phyloP scores from a whole-genome alignment of 2,113 vertebrate genomes.

The Oreotragus oreotragus region DNA sequence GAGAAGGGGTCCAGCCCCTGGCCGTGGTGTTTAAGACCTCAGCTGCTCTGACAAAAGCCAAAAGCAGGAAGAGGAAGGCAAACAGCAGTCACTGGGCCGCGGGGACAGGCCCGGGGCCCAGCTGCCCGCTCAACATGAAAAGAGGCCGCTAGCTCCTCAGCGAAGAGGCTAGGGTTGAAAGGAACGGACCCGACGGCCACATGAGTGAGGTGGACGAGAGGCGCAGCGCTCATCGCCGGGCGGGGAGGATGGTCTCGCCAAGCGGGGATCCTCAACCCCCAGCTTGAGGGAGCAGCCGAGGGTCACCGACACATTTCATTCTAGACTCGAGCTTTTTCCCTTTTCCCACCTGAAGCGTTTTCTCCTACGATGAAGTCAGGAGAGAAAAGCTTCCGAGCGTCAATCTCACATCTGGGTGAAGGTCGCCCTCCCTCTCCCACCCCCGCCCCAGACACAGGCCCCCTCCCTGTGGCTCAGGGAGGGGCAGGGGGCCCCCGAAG shows the following conservation, averaged over 20 bases:
- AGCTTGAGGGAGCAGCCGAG: neutral
- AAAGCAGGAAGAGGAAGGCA: neutral
- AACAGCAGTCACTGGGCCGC: neutral
- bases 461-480: neutral
- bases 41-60: neutral
- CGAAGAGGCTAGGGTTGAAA: neutral
- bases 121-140: neutral
- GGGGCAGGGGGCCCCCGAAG: neutral
- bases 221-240: accelerated
- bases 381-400: neutral
- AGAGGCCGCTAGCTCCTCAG: neutral
- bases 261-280: neutral
- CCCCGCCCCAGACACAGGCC: neutral
- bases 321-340: neutral
- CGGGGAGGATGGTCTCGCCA: neutral
- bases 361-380: neutral
- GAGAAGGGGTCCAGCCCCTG: neutral
- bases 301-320: neutral
- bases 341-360: neutral
- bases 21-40: neutral
- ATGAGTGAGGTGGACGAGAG: neutral
- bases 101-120: neutral
- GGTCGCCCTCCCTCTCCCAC: neutral
- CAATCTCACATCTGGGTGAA: neutral
- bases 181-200: neutral